Conservation (phyloP, 1,140 invertebrate genomes). For the Eurosta solidaginis region DNA sequence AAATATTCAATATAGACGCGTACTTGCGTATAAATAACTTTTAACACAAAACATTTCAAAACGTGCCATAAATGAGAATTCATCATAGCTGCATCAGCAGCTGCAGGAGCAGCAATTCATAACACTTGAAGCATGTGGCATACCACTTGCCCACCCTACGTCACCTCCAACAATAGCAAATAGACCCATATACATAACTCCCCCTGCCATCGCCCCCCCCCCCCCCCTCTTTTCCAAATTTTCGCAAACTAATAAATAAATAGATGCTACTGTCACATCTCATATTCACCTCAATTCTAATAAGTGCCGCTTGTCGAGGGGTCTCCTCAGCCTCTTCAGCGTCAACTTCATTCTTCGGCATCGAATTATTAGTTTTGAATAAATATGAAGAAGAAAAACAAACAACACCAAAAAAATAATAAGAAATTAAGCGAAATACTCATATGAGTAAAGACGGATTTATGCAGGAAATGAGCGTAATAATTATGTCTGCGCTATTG, state of each 20-base stretch:
- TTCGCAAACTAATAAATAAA: too few relatives aligned
- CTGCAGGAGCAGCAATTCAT: too few relatives aligned
- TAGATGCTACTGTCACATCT: background rate
- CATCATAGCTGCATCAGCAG: background rate
- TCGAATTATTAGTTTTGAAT: slow-evolving; percentile 20
- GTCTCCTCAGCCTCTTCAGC: background rate
- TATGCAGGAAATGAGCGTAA: slow-evolving; percentile 3
- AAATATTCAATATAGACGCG: background rate
- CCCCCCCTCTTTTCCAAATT: too few relatives aligned
- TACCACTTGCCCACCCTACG: background rate
- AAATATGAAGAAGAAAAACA: background rate
- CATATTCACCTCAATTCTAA: slow-evolving; percentile 16
- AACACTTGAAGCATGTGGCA: background rate
- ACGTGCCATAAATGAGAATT: background rate
- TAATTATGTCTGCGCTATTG: slow-evolving; percentile 17
- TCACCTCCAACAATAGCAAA: background rate
- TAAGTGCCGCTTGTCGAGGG: background rate
- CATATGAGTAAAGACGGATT: background rate
- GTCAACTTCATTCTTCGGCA: too few relatives aligned
- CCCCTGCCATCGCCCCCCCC: too few relatives aligned
- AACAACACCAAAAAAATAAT: background rate
- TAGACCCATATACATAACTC: background rate
- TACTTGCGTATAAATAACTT: too few relatives aligned
- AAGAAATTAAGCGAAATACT: background rate
- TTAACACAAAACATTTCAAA: too few relatives aligned